These are phyloP conservation scores for Chaetura pelagica DNA, from an alignment of 2,113 vertebrate species.

Conservation along the genomic window DNA sequence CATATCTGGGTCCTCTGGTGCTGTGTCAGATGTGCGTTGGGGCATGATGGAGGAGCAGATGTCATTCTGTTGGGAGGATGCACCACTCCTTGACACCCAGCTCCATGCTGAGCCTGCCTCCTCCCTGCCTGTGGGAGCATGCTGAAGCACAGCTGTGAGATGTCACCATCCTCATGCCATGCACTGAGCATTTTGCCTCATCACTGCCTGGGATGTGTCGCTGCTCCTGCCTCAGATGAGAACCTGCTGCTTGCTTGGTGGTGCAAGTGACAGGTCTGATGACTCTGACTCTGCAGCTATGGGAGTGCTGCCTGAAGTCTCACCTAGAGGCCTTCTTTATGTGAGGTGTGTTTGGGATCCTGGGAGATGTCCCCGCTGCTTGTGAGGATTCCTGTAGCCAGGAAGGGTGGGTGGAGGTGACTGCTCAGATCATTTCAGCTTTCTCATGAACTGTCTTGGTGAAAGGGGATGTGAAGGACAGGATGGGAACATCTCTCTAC, in stretches of 20 bases:
- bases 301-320: background rate
- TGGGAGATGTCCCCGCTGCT: background rate
- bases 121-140: background rate
- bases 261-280: background rate
- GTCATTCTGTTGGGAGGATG: background rate
- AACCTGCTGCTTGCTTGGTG: background rate
- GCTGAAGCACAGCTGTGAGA: background rate
- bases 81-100: background rate
- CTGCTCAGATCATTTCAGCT: background rate
- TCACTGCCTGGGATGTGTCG: background rate
- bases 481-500: background rate
- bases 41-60: background rate
- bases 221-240: background rate
- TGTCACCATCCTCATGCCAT: fast-evolving
- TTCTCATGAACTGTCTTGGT: background rate
- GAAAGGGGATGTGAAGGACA: background rate
- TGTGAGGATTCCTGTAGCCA: background rate
- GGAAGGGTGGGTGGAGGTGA: background rate
- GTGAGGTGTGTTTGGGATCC: background rate
- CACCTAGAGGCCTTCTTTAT: background rate
- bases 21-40: background rate
- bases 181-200: fast-evolving
- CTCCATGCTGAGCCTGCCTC: background rate
- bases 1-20: background rate
- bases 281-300: background rate